Conservation (phyloP, 2,888 invertebrate species). For the Rhagophthalmus giganteus region DNA sequence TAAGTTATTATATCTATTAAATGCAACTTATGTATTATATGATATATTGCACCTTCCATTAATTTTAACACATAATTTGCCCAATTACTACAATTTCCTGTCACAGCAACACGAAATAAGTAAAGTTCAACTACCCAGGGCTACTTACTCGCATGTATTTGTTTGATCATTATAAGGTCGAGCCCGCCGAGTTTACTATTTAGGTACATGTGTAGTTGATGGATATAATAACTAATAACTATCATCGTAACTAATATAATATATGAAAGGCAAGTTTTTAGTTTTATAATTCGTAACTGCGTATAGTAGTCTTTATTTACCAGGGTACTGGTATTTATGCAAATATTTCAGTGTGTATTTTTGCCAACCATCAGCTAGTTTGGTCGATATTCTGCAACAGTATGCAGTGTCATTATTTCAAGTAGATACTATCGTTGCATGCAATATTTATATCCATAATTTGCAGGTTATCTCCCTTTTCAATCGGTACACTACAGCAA, state of each 20-base stretch:
- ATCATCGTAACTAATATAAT: too few relatives aligned
- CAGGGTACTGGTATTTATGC: constrained; percentile 23
- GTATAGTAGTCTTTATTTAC: constrained; percentile 14
- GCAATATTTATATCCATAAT: constrained; percentile 17
- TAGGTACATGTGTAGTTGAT: too few relatives aligned
- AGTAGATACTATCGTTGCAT: constrained; percentile 26
- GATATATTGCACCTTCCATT: too few relatives aligned
- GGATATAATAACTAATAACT: constrained; percentile 14
- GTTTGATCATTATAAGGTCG: constrained; percentile 2
- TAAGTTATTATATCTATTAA: too few relatives aligned
- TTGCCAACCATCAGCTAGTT: constrained; percentile 26
- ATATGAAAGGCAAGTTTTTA: constrained; percentile 11
- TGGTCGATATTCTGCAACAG: constrained; percentile 30
- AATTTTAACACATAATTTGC: constrained; percentile 16
- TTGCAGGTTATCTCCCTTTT: constrained; percentile 6
- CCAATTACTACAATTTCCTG: constrained; percentile 27
- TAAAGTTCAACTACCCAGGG: constrained; percentile 21
- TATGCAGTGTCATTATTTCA: constrained; percentile 29
- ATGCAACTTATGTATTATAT: too few relatives aligned
- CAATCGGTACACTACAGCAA: constrained; percentile 1
- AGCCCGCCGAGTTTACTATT: too few relatives aligned
- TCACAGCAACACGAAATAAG: constrained; percentile 18
- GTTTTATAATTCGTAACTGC: constrained; percentile 19
- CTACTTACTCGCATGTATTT: constrained; percentile 1
- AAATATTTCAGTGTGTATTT: constrained; percentile 16